Conservation (phyloP, 2,888 invertebrate genomes). For the Argynnis bischoffii region DNA sequence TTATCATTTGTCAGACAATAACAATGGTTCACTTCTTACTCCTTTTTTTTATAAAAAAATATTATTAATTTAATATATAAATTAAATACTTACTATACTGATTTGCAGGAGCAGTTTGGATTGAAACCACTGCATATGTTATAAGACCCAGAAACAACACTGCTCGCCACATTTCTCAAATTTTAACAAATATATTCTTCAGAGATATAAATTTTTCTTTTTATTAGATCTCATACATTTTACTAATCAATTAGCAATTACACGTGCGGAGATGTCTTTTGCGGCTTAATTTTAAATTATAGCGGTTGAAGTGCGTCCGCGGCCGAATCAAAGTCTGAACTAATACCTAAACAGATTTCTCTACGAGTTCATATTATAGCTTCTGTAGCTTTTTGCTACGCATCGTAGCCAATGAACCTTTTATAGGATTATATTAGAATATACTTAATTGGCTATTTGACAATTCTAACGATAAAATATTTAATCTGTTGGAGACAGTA, state of each 20-base stretch:
- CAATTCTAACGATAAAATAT: too few species aligned
- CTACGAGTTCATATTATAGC: slow-evolving; percentile 27
- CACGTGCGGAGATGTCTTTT: too few species aligned
- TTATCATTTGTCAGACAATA: too few species aligned
- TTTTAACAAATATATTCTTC: background rate
- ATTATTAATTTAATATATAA: background rate
- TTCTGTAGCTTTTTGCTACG: slow-evolving; percentile 33
- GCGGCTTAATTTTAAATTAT: background rate
- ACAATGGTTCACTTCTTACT: too few species aligned
- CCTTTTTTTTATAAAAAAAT: background rate
- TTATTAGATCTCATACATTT: too few species aligned
- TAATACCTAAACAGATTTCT: slow-evolving; percentile 25
- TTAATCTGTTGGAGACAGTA: too few species aligned
- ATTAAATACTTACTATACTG: slow-evolving; percentile 53
- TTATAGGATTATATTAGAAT: slow-evolving; percentile 7
- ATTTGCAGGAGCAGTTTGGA: slow-evolving; percentile 46
- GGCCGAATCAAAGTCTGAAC: slow-evolving; percentile 32
- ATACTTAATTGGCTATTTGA: too few species aligned
- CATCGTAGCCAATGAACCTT: slow-evolving; percentile 11
- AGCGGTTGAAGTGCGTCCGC: slow-evolving; percentile 22
- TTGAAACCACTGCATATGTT: slow-evolving; percentile 39
- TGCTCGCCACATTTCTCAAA: slow-evolving; percentile 50
- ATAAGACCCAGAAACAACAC: slow-evolving; percentile 36
- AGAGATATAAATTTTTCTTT: too few species aligned
- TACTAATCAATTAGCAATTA: too few species aligned